phyloP scores from a whole-genome alignment of 2,113 vertebrate species.

The Prolemur simus region DNA sequence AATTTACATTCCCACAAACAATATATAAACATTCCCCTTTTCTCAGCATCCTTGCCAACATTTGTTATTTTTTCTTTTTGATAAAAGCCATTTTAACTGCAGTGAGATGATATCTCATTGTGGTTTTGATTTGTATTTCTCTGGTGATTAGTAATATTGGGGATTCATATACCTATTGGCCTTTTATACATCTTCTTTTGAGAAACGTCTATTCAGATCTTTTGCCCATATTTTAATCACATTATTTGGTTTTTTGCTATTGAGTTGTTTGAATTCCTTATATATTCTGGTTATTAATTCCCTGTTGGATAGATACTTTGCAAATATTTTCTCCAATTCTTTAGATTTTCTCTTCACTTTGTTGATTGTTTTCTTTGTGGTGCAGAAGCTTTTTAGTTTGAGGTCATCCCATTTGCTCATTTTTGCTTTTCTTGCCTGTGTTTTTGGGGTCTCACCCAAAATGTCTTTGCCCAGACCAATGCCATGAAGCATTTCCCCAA shows the following conservation, averaged over 20 bases:
- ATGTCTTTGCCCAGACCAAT: neutral
- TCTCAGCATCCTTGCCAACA: neutral
- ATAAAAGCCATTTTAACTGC: neutral
- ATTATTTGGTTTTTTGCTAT: neutral
- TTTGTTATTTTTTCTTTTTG: neutral
- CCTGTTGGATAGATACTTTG: neutral
- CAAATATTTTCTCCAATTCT: neutral
- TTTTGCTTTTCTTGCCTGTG: neutral
- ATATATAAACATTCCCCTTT: neutral
- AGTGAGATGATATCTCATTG: neutral
- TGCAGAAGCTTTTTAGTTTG: neutral
- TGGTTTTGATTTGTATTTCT: neutral
- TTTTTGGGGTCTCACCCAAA: neutral
- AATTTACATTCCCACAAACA: neutral
- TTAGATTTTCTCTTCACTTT: neutral
- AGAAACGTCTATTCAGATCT: neutral
- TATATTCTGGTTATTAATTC: neutral
- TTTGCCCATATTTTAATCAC: neutral
- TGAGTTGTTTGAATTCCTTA: neutral
- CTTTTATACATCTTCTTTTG: neutral
- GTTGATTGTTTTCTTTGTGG: neutral
- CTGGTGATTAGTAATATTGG: neutral
- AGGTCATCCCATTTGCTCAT: neutral
- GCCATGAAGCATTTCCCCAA: neutral
- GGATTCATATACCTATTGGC: neutral